Evolutionary conservation across 2,113 vertebrate genomes (phyloP), one percentile per base, ranked within the genome.

Genomic region (Apeltes quadracus): DNA sequence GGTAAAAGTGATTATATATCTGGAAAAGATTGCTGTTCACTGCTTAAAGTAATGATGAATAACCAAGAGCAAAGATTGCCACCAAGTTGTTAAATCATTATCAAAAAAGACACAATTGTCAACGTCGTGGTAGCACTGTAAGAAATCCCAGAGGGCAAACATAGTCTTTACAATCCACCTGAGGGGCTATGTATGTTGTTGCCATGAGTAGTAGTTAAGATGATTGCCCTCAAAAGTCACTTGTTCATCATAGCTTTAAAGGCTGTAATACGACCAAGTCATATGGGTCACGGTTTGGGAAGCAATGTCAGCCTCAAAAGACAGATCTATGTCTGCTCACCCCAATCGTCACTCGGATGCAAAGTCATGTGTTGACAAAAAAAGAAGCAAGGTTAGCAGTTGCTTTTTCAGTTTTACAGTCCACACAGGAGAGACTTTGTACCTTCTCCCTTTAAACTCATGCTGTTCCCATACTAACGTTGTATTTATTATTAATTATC

Each of bases 291-390:
- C 16, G 29, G 23, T 46, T 34, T 36, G 32, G 56, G 58, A 20
- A 44, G 18, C 22, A 71, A 44, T 71, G 25, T 61, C 50, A 68
- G 59, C 41, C 0, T 66, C 46, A 41, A 62, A 54, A 23, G 44
- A 69, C 54, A 57, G 64, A 77, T 71, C 55, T 7, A 53, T 72
- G 34, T 29, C 32, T 53, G 23, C 39, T 18, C 13, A 11, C 61
- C 16, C 32, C 56, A 61, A 61, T 76, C 54, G 69, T 76, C 71
- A 69, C 23, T 4, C 39, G 1, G 2, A 67, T 59, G 16, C 38
- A 69, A 73, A 64, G 54, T 32, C 3, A 1, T 55, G 46, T 70
- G 74, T 62, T 57, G 59, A 66, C 64, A 66, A 69, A 84, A 61
- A 69, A 58, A 29, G 23, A 22, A 61, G 48, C 70, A 56, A 59